A percentile compares a stretch with the other conserved stretches of the same genome.
Conservation (phyloP, 2,113 vertebrate species). For the Saccopteryx bilineata region DNA sequence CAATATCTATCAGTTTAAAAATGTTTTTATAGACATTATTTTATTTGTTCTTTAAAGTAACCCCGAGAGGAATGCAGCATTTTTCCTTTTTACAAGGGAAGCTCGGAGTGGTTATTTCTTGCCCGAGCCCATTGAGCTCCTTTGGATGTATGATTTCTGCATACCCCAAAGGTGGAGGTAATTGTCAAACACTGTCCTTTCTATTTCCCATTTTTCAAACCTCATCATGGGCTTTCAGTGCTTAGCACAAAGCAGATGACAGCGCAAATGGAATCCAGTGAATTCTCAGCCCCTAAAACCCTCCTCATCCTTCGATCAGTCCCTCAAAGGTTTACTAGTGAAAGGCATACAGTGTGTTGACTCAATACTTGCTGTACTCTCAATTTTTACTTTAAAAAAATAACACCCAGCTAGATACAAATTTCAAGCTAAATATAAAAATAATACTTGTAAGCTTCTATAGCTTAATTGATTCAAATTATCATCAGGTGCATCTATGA, state of each 20-base stretch:
- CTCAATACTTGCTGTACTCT: neutral
- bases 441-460: neutral
- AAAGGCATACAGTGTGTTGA: neutral
- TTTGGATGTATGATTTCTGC: neutral
- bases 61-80: neutral
- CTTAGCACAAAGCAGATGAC: neutral
- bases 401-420: neutral
- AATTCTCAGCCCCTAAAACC: neutral
- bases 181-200: neutral
- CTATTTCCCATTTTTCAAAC: neutral
- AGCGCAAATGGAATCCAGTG: neutral
- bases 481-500: neutral
- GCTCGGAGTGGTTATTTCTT: neutral
- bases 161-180: neutral
- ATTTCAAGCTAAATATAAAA: slow-evolving; percentile 30
- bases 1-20: neutral
- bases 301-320: neutral
- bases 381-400: neutral
- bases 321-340: neutral
- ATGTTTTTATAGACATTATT: neutral
- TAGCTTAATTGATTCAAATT: neutral
- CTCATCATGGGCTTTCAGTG: neutral
- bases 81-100: neutral
- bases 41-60: neutral
- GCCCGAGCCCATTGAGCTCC: neutral